Conservation (phyloP, 92 coral and sea anemone genomes). For the Actinostola sp. region DNA sequence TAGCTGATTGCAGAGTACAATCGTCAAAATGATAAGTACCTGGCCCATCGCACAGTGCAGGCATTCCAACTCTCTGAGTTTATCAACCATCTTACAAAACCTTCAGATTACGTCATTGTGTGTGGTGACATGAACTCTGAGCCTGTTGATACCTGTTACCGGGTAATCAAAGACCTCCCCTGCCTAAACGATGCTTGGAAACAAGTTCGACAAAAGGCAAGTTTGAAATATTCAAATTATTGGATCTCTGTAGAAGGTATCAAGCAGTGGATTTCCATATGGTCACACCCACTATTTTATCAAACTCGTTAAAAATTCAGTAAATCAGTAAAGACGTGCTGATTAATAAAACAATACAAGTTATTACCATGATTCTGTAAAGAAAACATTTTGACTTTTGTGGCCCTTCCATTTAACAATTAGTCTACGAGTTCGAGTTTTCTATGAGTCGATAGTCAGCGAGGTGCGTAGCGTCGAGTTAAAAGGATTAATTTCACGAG, state of each 20-base stretch:
- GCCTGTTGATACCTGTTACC: conserved; percentile 82
- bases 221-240: neutral
- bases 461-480: too few relatives aligned
- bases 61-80: conserved; percentile 90
- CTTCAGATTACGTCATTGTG: conserved; percentile 77
- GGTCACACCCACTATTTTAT: too few relatives aligned
- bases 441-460: too few relatives aligned
- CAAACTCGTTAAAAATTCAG: too few relatives aligned
- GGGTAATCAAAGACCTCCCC: conserved; percentile 72
- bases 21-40: conserved; percentile 64
- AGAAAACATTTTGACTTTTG: too few relatives aligned
- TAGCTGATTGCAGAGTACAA: conserved; percentile 91
- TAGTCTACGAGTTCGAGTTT: too few relatives aligned
- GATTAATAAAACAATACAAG: too few relatives aligned
- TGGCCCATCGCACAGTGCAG: conserved; percentile 80
- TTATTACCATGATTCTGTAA: too few relatives aligned
- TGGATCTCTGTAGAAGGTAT: neutral
- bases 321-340: too few relatives aligned
- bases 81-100: conserved; percentile 75
- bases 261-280: too few relatives aligned
- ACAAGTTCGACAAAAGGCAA: conserved; percentile 61
- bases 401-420: too few relatives aligned
- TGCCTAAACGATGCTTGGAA: conserved; percentile 86
- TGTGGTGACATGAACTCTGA: conserved; percentile 96
- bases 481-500: too few relatives aligned